A percentile compares a stretch with the other conserved stretches of the same genome.
Evolutionary conservation across 2,888 invertebrate genomes (phyloP).

Genomic region (Agrochola lota): DNA sequence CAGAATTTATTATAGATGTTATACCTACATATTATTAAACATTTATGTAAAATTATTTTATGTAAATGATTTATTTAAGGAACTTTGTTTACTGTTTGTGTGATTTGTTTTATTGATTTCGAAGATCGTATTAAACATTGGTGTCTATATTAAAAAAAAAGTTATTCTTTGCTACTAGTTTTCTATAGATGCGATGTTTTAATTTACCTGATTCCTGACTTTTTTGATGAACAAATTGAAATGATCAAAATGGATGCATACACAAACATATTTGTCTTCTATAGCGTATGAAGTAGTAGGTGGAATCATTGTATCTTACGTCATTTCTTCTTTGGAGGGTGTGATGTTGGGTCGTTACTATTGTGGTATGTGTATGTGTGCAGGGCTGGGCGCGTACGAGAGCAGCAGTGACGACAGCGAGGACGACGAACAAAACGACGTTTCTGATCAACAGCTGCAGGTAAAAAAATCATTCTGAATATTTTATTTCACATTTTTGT

Average conservation of each 20-base stretch:
- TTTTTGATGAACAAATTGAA: conserved; percentile 26
- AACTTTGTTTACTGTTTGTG: conserved; percentile 48
- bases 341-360: conserved; percentile 37
- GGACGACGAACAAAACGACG: conserved; percentile 84
- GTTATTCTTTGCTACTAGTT: conserved; percentile 24
- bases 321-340: conserved; percentile 25
- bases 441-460: conserved; percentile 94
- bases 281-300: conserved; percentile 29
- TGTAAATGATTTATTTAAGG: conserved; percentile 57
- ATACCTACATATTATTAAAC: conserved; percentile 58
- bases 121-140: conserved; percentile 22
- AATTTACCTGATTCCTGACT: conserved; percentile 2
- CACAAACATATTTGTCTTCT: conserved; percentile 40
- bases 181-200: conserved; percentile 37
- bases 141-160: conserved; percentile 22
- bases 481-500: too few relatives aligned
- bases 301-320: conserved; percentile 33
- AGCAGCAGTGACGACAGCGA: conserved; percentile 92
- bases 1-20: conserved; percentile 80
- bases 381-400: conserved; percentile 96
- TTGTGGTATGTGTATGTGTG: conserved; percentile 74
- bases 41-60: conserved; percentile 49
- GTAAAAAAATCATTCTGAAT: conserved; percentile 73
- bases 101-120: conserved; percentile 42
- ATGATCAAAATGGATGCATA: conserved; percentile 31